These are phyloP conservation scores for Callyntrura sp. DNA, from an alignment of 2,888 invertebrate species.

Conservation along the genomic window DNA sequence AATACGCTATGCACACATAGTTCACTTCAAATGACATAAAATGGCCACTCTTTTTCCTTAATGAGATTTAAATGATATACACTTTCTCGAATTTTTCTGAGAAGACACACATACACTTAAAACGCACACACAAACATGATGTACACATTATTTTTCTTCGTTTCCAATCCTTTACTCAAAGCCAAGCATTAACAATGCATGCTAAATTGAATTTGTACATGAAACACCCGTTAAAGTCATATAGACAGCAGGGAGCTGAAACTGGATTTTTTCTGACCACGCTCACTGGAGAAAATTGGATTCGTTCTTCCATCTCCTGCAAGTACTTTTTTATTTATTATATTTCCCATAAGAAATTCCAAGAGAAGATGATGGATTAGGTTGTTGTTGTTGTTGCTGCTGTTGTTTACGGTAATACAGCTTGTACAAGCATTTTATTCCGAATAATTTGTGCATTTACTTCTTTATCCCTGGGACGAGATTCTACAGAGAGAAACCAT, in stretches of 20 bases:
- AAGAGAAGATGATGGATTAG: constrained; percentile 65
- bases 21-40: constrained; percentile 50
- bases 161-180: background rate
- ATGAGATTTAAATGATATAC: constrained; percentile 68
- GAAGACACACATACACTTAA: background rate
- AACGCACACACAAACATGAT: constrained; percentile 17
- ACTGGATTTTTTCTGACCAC: constrained; percentile 31
- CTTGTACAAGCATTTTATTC: constrained; percentile 19
- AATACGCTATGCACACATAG: background rate
- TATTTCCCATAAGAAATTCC: constrained; percentile 54
- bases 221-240: constrained; percentile 67
- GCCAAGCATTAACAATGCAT: constrained; percentile 21
- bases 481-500: constrained; percentile 62
- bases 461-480: constrained; percentile 69
- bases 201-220: constrained; percentile 71
- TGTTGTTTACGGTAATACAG: background rate
- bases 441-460: constrained; percentile 49
- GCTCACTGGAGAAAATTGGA: constrained; percentile 23
- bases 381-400: constrained; percentile 18
- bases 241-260: constrained; percentile 64
- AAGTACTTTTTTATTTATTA: background rate
- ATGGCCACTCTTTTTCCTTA: constrained; percentile 33
- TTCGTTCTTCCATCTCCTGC: background rate
- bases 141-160: background rate
- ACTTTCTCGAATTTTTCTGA: background rate